Evolutionary conservation across 1,140 invertebrate species (phyloP), one percentile per base, ranked within the genome.

Genomic region (Neodiprion pinetum): DNA sequence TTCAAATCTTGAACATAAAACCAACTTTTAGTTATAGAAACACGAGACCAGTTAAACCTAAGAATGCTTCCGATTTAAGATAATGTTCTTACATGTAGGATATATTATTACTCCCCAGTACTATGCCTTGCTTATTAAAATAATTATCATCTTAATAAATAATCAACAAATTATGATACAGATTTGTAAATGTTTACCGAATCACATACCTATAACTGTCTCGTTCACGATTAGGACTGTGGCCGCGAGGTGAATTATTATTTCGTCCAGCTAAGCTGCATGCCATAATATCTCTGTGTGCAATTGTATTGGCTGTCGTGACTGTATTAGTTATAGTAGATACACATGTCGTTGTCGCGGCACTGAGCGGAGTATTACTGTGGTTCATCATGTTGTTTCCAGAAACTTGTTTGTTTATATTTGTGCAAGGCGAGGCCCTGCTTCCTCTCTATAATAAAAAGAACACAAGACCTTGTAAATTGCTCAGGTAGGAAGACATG

Each of bases 171-270:
- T 40, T 40, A 40, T 40, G 28, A 40, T 40, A 40, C 28, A 40
- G 5, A 40, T 1, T 12, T 8, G 53, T 9, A 7, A 17, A 61
- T 61, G n/a, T 17, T 8, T 61, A 17, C n/a, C 11, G 11, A 61
- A 71, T 74, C 67, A 74, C 78, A 76, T 90, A 96, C 95, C 94
- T 95, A 88, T 95, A 96, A 85, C 92, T 95, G 80, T 96, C 95
- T 74, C 94, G 90, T 84, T 96, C 95, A 77, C 94, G 90, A 76
- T 86, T 93, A 8, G 94, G 94, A 85, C 93, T 95, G 81, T 94
- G 94, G 71, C 92, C 92, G 77, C 93, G 90, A 9, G 94, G 94
- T 14, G 94, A 94, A 87, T 94, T 90, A 77, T 87, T 87, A 71
- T 80, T 87, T 74, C 87, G 90, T 69, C 87, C 87, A 49, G 90